Evolutionary conservation across 2,888 invertebrate species (phyloP).

Genomic region (Athalia rosae): DNA sequence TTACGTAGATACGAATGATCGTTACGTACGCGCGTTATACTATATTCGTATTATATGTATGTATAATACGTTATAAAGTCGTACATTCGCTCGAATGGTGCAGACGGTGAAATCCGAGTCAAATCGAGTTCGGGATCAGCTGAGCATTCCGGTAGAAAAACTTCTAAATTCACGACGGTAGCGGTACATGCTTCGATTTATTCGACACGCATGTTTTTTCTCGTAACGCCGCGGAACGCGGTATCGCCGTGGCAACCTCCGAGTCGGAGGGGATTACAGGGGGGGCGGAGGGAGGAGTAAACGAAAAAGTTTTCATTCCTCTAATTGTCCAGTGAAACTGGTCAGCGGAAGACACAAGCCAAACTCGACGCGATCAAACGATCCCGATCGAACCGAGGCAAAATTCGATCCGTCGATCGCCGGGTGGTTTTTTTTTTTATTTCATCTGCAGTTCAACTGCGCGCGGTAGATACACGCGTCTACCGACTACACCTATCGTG

Average conservation of each 20-base stretch:
- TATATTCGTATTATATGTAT: no score
- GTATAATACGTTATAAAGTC: no score
- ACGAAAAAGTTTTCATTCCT: neutral
- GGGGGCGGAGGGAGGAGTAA: neutral
- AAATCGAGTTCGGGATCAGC: no score
- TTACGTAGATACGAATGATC: slow-evolving; percentile 18
- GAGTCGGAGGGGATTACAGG: neutral
- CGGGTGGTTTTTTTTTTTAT: no score
- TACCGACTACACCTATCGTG: slow-evolving; percentile 1
- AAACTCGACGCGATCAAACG: neutral
- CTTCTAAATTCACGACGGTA: slow-evolving; percentile 8
- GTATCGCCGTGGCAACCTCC: no score
- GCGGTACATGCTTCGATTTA: slow-evolving; percentile 12
- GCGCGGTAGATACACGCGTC: neutral
- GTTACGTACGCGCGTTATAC: no score
- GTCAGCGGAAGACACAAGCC: slow-evolving; percentile 8
- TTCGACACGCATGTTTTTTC: slow-evolving; percentile 20
- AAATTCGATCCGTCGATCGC: no score
- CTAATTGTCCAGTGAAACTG: slow-evolving; percentile 9
- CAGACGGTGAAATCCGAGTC: no score
- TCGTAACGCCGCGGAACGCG: slow-evolving; percentile 6
- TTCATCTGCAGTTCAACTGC: no score
- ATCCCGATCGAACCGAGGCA: no score
- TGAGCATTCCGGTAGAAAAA: neutral
- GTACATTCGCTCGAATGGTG: no score